These are phyloP conservation scores for Carlito syrichta DNA, from an alignment of 2,113 vertebrate species.

Conservation along the genomic window DNA sequence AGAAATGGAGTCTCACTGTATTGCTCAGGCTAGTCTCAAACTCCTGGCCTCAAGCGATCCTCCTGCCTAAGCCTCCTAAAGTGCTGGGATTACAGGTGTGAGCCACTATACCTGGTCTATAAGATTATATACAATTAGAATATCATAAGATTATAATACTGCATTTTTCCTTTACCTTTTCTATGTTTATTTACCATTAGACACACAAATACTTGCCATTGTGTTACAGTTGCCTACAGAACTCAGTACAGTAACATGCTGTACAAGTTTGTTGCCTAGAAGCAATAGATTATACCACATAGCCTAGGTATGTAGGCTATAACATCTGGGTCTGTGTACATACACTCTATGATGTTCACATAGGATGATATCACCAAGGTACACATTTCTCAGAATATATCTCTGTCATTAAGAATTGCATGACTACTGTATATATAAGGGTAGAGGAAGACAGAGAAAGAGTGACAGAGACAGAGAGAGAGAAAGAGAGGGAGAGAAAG, in stretches of 20 bases:
- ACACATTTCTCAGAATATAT: not conserved
- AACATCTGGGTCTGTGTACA: not conserved
- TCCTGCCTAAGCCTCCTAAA: no score
- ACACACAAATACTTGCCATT: not conserved
- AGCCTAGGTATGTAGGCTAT: not conserved
- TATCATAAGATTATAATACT: not conserved
- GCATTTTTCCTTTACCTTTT: not conserved
- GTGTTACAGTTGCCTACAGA: not conserved
- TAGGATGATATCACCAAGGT: not conserved
- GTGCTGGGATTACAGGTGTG: no score
- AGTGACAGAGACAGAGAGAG: not conserved
- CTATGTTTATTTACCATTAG: no score
- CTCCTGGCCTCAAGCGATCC: no score
- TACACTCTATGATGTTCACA: not conserved
- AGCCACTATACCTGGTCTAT: no score
- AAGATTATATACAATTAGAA: no score
- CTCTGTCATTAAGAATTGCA: not conserved
- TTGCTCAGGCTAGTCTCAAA: no score
- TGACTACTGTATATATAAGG: not conserved
- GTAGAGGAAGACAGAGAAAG: not conserved
- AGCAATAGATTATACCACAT: fast-evolving
- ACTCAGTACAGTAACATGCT: not conserved
- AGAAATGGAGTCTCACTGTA: no score
- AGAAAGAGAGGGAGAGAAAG: no score
- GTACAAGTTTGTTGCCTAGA: not conserved